Evolutionary conservation across 2,888 invertebrate genomes (phyloP), one percentile per base, ranked within the genome.

Genomic region (Brachyptera putata): DNA sequence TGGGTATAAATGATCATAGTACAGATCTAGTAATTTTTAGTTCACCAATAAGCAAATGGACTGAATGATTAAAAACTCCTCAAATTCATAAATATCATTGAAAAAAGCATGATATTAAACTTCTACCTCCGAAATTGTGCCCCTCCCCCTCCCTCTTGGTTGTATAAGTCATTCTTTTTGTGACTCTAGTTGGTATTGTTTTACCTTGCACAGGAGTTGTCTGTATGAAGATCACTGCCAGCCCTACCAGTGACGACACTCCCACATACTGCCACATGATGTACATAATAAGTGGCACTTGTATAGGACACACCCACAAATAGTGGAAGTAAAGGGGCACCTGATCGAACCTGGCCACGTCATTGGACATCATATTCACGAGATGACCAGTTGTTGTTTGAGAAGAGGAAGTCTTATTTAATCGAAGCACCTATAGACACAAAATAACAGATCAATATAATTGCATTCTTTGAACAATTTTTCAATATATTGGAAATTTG

Each of bases 371-470:
- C n/a, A 82, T 69, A 67, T 82, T 82, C 36, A 82, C 77, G 67
- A 82, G 75, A 65, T 81, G 79, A 0, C 81, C 82, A 65, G 90
- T 87, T 1, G 91, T 89, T 0, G 95, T 94, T 72, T 91, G 86
- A 3, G 88, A 89, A 50, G 94, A 76, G 1, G 95, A 90, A 3
- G 86, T 85, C 73, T 89, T 89, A 58, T 89, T 89, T 63, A 92
- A 76, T 30, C 84, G 81, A 46, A 93, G 74, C 1, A 89, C 79
- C 90, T 91, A 73, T 13, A 11, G 13, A 3, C 3, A 46, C 4
- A 21, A 46, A 4, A 46, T 14, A 3, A 37, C n/a, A n/a, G 3
- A 9, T 37, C 16, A 16, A 3, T 5, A 37, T n/a, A n/a, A n/a
- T n/a, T n/a, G n/a, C n/a, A n/a, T n/a, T n/a, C n/a, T n/a, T n/a